phyloP scores from a whole-genome alignment of 1,140 invertebrate genomes.

The Popillia japonica region DNA sequence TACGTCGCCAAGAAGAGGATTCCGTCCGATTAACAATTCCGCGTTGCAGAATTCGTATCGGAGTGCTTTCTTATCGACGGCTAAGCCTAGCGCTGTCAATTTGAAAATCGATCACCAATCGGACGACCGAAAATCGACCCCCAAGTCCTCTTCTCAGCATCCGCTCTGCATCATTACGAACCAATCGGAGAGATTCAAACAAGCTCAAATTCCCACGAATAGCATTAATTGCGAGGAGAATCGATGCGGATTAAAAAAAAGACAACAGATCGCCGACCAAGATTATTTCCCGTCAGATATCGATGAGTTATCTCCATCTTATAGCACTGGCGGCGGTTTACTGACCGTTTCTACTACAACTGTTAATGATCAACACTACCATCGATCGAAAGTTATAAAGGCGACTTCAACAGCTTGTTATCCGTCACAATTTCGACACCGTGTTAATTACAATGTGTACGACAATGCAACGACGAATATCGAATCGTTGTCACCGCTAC shows the following conservation, averaged over 20 bases:
- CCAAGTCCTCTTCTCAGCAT: too few relatives aligned
- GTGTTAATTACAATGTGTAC: neutral
- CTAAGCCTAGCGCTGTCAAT: neutral
- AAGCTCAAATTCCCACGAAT: conserved; percentile 54
- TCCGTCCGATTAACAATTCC: conserved; percentile 49
- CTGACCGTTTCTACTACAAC: neutral
- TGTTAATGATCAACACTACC: neutral
- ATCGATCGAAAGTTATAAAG: neutral
- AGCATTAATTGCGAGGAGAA: conserved; percentile 54
- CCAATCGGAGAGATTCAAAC: conserved; percentile 54
- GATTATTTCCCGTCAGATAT: neutral
- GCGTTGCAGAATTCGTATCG: conserved; percentile 24
- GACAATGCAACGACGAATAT: neutral
- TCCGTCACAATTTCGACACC: neutral
- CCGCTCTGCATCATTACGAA: conserved; percentile 59
- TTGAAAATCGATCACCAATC: conserved; percentile 49
- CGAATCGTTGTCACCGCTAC: neutral
- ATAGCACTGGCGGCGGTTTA: neutral
- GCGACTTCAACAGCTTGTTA: too few relatives aligned
- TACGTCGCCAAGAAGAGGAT: conserved; percentile 47
- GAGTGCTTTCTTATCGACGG: conserved; percentile 9
- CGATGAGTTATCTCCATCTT: neutral
- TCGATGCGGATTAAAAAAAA: conserved; percentile 37
- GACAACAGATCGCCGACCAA: neutral
- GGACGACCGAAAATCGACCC: too few relatives aligned